Evolutionary conservation across 2,888 invertebrate genomes (phyloP).

Genomic region (Axea sp.): DNA sequence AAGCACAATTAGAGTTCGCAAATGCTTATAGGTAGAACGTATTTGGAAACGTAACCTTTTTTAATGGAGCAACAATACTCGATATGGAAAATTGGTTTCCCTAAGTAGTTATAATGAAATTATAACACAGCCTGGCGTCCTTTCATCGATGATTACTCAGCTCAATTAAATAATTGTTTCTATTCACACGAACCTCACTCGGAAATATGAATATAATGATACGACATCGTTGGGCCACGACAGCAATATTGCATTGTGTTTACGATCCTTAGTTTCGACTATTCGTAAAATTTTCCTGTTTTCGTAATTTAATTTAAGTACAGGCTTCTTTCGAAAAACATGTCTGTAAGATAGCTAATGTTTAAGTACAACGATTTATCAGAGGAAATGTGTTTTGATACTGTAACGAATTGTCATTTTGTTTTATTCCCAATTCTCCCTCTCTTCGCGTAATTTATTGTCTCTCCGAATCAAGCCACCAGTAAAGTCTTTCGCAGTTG

Average conservation of each 20-base stretch:
- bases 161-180: constrained; percentile 36
- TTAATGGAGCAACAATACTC: constrained; percentile 38
- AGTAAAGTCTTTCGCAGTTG: constrained; percentile 22
- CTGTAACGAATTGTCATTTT: neutral
- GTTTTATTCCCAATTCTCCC: neutral
- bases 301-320: constrained; percentile 1
- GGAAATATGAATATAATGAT: constrained; percentile 31
- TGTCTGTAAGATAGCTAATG: constrained; percentile 33
- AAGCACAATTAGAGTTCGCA: no score
- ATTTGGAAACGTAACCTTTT: constrained; percentile 23
- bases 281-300: constrained; percentile 16
- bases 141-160: constrained; percentile 11
- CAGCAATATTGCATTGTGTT: constrained; percentile 12
- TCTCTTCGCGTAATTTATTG: constrained; percentile 10
- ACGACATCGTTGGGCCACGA: constrained; percentile 33
- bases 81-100: constrained; percentile 45
- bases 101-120: constrained; percentile 44
- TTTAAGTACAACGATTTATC: constrained; percentile 36
- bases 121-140: constrained; percentile 30
- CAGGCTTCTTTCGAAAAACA: constrained; percentile 19
- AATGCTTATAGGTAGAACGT: no score
- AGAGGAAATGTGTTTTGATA: constrained; percentile 16
- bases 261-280: constrained; percentile 10
- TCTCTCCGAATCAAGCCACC: constrained; percentile 12
- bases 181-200: constrained; percentile 33